These are phyloP conservation scores for Condylostylus longicornis DNA, from an alignment of 1,140 invertebrate genomes.

Conservation along the genomic window DNA sequence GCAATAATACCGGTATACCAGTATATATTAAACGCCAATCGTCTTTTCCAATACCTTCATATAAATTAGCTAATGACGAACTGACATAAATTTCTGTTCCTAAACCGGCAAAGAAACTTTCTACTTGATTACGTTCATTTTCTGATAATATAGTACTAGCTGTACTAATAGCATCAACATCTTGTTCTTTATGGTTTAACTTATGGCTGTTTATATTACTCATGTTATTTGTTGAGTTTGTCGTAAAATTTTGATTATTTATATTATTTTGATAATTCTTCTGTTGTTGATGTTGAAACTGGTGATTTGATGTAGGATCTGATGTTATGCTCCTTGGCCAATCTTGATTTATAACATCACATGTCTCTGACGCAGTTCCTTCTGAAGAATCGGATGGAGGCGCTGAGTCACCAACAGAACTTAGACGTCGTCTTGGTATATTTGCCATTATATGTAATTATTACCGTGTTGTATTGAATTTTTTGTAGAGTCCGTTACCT, in stretches of 20 bases:
- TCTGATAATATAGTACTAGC: conserved; percentile 41
- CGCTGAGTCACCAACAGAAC: conserved; percentile 28
- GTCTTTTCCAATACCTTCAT: conserved; percentile 41
- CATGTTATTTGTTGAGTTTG: too few species aligned
- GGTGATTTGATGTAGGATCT: conserved; percentile 19
- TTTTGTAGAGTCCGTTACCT: too few species aligned
- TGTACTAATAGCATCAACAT: conserved; percentile 27
- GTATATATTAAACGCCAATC: conserved; percentile 64
- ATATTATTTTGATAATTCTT: conserved; percentile 21
- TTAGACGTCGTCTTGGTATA: conserved; percentile 26
- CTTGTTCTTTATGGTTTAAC: too few species aligned
- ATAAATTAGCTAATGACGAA: conserved; percentile 64
- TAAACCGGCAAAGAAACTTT: conserved; percentile 62
- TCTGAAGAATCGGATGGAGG: conserved; percentile 30
- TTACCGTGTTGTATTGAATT: too few species aligned
- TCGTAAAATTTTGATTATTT: too few species aligned
- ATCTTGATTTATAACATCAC: conserved; percentile 16
- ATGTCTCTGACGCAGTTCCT: conserved; percentile 28
- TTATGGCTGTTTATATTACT: neutral
- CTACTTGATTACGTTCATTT: conserved; percentile 56
- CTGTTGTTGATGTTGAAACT: conserved; percentile 11
- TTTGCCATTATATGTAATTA: too few species aligned
- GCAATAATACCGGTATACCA: conserved; percentile 64
- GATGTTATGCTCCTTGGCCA: too few species aligned
- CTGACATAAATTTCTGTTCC: conserved; percentile 69